A percentile compares a stretch with the other conserved stretches of the same genome.
These are phyloP conservation scores for Ictalurus punctatus DNA, from an alignment of 2,113 vertebrate genomes.

Conservation along the genomic window DNA sequence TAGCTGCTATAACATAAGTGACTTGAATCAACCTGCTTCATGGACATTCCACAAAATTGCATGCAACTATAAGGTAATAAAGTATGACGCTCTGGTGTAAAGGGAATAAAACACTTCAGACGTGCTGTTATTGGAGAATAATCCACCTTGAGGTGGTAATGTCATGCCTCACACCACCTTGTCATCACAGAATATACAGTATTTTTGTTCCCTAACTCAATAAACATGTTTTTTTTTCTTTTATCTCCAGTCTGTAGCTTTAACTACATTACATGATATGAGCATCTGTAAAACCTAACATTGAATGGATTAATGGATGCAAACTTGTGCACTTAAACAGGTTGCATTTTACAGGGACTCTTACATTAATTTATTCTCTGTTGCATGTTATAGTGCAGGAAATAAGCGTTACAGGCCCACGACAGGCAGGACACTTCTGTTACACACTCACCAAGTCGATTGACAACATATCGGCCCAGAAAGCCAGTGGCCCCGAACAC, in stretches of 20 bases:
- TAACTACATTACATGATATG: background rate
- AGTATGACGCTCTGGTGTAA: background rate
- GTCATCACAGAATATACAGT: background rate
- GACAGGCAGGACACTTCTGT: background rate
- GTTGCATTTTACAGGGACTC: background rate
- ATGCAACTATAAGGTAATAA: background rate
- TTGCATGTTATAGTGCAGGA: background rate
- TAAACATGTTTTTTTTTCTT: background rate
- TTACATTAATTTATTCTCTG: background rate
- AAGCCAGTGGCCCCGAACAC: conserved; percentile 97
- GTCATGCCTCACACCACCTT: background rate
- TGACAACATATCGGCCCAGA: conserved; percentile 91
- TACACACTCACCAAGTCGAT: conserved; percentile 80
- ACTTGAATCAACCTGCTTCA: background rate
- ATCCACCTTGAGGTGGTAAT: background rate
- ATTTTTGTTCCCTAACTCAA: background rate
- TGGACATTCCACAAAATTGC: background rate
- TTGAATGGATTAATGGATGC: background rate
- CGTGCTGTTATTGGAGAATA: background rate
- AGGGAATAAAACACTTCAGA: background rate
- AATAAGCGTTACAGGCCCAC: background rate
- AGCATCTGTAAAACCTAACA: background rate
- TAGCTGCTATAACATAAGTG: background rate
- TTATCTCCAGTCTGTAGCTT: background rate
- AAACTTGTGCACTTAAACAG: background rate